Percentiles rank a stretch among this genome's conserved stretches.
phyloP scores from a whole-genome alignment of 2,888 invertebrate species.

The Melanotus villosus region DNA sequence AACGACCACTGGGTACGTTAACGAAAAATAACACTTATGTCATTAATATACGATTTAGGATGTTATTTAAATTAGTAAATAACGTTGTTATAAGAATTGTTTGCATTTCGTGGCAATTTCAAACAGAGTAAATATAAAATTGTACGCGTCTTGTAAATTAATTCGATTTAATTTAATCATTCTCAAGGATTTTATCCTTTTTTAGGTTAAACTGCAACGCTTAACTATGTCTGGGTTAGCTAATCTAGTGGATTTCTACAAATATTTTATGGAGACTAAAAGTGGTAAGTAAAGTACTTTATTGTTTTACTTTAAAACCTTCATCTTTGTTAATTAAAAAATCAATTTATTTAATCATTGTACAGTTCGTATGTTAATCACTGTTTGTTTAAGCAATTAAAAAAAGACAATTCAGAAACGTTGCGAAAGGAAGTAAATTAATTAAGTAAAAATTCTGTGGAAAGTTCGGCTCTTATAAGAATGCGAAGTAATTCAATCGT shows the following conservation, averaged over 20 bases:
- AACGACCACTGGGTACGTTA: too few relatives aligned
- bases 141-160: too few relatives aligned
- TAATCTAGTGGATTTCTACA: slow-evolving; percentile 59
- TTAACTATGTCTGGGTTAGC: slow-evolving; percentile 26
- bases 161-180: too few relatives aligned
- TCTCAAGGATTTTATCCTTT: slow-evolving; percentile 22
- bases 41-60: too few relatives aligned
- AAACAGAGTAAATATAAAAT: too few relatives aligned
- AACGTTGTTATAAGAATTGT: too few relatives aligned
- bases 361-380: not conserved
- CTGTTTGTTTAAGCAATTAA: not conserved
- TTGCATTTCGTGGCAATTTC: too few relatives aligned
- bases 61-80: too few relatives aligned
- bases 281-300: slow-evolving; percentile 58
- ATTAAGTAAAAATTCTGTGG: too few relatives aligned
- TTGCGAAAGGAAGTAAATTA: not conserved
- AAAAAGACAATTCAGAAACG: not conserved
- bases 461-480: too few relatives aligned
- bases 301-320: not conserved
- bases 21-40: too few relatives aligned
- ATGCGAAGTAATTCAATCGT: too few relatives aligned
- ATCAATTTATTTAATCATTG: not conserved
- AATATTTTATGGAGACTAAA: slow-evolving; percentile 63
- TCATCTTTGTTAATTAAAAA: not conserved
- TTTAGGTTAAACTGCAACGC: slow-evolving; percentile 5